Percentiles rank a stretch among this genome's conserved stretches.
phyloP scores from a whole-genome alignment of 1,140 invertebrate genomes.

The Choristoneura fumiferana region DNA sequence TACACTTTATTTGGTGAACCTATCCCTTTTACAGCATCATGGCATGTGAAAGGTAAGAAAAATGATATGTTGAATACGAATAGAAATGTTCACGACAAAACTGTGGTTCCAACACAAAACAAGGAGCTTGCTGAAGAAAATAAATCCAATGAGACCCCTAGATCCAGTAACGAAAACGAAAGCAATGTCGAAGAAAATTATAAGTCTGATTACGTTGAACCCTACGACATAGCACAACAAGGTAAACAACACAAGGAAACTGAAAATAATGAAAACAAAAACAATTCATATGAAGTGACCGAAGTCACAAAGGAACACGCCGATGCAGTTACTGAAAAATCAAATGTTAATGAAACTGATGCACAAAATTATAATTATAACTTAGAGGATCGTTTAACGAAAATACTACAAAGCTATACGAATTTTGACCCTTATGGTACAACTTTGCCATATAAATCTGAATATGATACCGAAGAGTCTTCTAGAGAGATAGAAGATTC shows the following conservation, averaged over 20 bases:
- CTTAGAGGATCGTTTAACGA: not conserved
- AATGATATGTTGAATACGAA: conserved; percentile 20
- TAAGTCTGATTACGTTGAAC: not conserved
- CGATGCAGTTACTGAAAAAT: not conserved
- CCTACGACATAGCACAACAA: not conserved
- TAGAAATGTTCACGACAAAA: conserved; percentile 11
- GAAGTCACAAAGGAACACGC: not conserved
- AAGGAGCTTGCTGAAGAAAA: conserved; percentile 10
- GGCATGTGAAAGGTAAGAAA: not conserved
- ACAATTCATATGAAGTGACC: conserved; percentile 5
- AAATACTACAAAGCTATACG: not conserved
- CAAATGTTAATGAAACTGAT: not conserved
- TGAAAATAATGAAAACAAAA: not conserved
- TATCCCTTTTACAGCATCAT: conserved; percentile 2
- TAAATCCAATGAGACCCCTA: not conserved
- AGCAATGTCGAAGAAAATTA: not conserved
- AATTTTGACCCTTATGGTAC: conserved; percentile 2
- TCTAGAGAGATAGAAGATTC: not conserved
- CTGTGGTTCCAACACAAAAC: not conserved
- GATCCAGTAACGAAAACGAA: not conserved
- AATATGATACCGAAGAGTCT: not conserved
- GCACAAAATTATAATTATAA: not conserved
- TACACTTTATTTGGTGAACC: conserved; percentile 23
- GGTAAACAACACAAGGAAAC: not conserved
- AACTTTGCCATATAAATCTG: not conserved